phyloP scores from a whole-genome alignment of 1,140 invertebrate species.

The Neomicropteryx cornuta region DNA sequence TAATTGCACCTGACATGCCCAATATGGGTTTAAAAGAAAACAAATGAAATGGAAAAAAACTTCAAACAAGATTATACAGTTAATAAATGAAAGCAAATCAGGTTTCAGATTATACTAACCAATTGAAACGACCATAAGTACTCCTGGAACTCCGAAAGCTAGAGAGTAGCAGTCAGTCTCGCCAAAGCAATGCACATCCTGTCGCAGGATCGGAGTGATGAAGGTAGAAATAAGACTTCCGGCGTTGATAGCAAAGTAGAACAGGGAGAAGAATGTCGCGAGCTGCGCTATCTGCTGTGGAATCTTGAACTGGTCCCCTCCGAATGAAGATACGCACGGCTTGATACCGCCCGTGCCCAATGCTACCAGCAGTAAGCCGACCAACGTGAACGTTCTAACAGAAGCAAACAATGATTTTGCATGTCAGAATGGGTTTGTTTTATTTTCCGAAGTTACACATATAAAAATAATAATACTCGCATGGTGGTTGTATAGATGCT shows the following conservation, averaged over 20 bases:
- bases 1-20: too few species aligned
- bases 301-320: constrained; percentile 88
- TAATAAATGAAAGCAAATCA: too few species aligned
- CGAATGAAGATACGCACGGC: constrained; percentile 93
- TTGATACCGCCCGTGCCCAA: constrained; percentile 94
- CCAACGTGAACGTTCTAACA: constrained; percentile 59
- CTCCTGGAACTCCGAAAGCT: constrained; percentile 84
- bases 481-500: too few species aligned
- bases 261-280: constrained; percentile 81
- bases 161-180: constrained; percentile 75
- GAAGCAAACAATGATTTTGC: too few species aligned
- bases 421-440: too few species aligned
- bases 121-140: constrained; percentile 73
- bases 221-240: constrained; percentile 86
- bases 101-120: too few species aligned
- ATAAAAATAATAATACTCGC: too few species aligned
- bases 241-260: constrained; percentile 89
- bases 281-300: constrained; percentile 68
- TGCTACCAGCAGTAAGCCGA: constrained; percentile 77
- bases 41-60: too few species aligned
- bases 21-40: too few species aligned
- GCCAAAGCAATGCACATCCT: constrained; percentile 73
- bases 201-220: constrained; percentile 76
- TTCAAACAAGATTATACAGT: too few species aligned
- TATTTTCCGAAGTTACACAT: too few species aligned